Conservation (phyloP, 2,888 invertebrate species). For the Apeira syringaria region DNA sequence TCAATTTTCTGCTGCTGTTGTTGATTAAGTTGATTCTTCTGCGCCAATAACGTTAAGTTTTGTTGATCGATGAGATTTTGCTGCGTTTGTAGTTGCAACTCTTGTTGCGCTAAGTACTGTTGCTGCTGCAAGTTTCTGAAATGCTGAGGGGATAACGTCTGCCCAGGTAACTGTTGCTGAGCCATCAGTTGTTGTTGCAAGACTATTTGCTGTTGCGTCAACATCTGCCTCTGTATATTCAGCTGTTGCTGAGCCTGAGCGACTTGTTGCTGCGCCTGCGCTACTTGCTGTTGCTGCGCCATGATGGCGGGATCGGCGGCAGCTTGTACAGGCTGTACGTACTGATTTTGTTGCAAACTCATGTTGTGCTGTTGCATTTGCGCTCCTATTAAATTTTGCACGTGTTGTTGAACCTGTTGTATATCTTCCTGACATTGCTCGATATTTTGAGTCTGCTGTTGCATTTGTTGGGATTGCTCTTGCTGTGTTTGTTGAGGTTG, state of each 20-base stretch:
- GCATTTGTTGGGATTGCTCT: conserved; percentile 39
- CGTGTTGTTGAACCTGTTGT: conserved; percentile 49
- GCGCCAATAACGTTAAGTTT: conserved; percentile 75
- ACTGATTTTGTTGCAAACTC: conserved; percentile 60
- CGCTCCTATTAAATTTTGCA: conserved; percentile 58
- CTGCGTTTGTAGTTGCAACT: conserved; percentile 76
- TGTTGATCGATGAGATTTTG: conserved; percentile 84
- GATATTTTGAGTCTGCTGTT: conserved; percentile 38
- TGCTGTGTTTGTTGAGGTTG: conserved; percentile 49
- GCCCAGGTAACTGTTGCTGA: conserved; percentile 73
- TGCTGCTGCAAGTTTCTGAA: conserved; percentile 74
- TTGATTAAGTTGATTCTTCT: conserved; percentile 77
- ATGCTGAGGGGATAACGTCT: conserved; percentile 73
- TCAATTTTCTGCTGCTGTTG: conserved; percentile 80
- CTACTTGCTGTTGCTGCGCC: conserved; percentile 72
- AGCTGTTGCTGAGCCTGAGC: conserved; percentile 74
- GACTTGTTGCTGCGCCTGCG: conserved; percentile 73
- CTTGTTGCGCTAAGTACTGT: conserved; percentile 79
- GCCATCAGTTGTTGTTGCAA: conserved; percentile 75
- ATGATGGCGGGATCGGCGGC: conserved; percentile 63
- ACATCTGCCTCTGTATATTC: conserved; percentile 75
- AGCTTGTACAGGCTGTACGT: conserved; percentile 53
- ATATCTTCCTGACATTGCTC: conserved; percentile 49
- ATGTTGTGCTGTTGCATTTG: conserved; percentile 63
- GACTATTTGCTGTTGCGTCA: conserved; percentile 75